Percentiles rank a stretch among this genome's conserved stretches.
Conservation (phyloP, 1,140 invertebrate species). For the Chymomyza costata region DNA sequence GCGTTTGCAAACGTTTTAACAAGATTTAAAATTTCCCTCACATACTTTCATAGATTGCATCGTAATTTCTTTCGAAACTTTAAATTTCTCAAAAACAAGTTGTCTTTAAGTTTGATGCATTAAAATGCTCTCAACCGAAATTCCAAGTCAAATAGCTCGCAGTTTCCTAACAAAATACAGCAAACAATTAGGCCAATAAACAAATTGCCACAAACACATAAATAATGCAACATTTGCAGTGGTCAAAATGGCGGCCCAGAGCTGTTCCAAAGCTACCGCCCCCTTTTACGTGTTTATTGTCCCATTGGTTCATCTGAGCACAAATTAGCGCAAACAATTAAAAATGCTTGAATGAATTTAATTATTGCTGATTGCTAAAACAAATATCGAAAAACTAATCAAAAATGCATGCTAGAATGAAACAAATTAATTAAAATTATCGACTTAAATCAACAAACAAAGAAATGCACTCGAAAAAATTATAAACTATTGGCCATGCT, state of each 20-base stretch:
- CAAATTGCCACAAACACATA: slow-evolving; percentile 32
- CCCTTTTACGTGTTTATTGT: no score
- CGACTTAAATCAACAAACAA: slow-evolving; percentile 31
- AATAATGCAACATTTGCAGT: slow-evolving; percentile 49
- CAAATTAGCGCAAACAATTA: slow-evolving; percentile 66
- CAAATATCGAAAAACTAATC: slow-evolving; percentile 59
- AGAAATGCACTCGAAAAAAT: slow-evolving; percentile 20
- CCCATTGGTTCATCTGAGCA: no score
- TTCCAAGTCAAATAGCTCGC: no score
- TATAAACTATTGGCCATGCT: slow-evolving; percentile 36
- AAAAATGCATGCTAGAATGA: slow-evolving; percentile 57
- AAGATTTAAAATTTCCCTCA: no score
- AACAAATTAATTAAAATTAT: slow-evolving; percentile 67
- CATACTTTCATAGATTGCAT: no score
- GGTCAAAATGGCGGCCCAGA: slow-evolving; percentile 17
- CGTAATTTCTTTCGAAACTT: no score
- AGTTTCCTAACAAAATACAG: no score
- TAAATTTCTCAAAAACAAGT: no score
- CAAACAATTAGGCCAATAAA: slow-evolving; percentile 6
- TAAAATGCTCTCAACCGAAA: no score
- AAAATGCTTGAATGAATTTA: slow-evolving; percentile 73
- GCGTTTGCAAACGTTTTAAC: no score
- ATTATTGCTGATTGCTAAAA: slow-evolving; percentile 59
- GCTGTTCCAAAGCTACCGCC: slow-evolving; percentile 17
- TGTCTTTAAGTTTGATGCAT: no score